Conservation (phyloP, 1,140 invertebrate species). For the Saccostrea echinata region DNA sequence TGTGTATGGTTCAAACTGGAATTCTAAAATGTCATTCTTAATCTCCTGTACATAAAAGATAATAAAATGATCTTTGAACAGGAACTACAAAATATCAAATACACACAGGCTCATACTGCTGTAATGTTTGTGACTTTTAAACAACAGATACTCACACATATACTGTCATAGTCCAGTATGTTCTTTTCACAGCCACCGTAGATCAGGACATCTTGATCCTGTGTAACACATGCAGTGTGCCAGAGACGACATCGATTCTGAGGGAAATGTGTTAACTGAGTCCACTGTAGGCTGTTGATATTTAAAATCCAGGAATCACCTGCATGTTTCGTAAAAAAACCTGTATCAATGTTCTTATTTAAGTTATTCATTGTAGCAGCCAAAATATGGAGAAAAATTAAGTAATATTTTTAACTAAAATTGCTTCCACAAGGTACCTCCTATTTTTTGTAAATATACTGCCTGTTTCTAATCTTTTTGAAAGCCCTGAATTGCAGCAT, state of each 20-base stretch:
- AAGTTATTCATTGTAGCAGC: too few species aligned
- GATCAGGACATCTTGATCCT: slow-evolving; percentile 57
- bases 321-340: not conserved
- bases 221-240: slow-evolving; percentile 57
- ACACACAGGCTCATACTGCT: too few species aligned
- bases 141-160: not conserved
- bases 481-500: too few species aligned
- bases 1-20: slow-evolving; percentile 26
- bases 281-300: slow-evolving; percentile 52
- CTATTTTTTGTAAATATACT: too few species aligned
- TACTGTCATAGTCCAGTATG: slow-evolving; percentile 58
- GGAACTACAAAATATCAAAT: not conserved
- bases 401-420: too few species aligned
- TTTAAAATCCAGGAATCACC: slow-evolving; percentile 66
- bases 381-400: too few species aligned
- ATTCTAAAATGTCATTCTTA: slow-evolving; percentile 26
- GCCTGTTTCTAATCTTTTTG: too few species aligned
- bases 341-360: too few species aligned
- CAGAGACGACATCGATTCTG: slow-evolving; percentile 51
- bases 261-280: slow-evolving; percentile 52
- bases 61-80: too few species aligned
- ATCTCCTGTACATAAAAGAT: not conserved
- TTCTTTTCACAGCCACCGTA: slow-evolving; percentile 66
- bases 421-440: too few species aligned
- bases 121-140: not conserved